Base-by-base conservation (phyloP, 1,140 invertebrate genomes). In the Xylocopa sonorina region DNA sequence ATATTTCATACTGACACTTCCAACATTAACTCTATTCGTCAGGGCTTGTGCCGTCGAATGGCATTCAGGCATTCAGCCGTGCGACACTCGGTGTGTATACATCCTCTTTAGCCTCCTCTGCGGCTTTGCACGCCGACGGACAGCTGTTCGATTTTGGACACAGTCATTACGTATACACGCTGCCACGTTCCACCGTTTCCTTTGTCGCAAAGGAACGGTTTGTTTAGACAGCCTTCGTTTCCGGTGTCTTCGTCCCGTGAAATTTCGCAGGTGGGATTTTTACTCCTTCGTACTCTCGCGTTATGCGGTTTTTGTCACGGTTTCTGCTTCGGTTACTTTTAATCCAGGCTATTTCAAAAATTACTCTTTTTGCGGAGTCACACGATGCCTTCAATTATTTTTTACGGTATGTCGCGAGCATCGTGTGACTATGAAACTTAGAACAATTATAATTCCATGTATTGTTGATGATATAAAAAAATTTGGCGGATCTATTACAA, bases 1-100 rank as follows among this genome's bases (percentile, higher is more conserved):
- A 86, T 86, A 86, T 86, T 86, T 86, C 75, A 86, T 82, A 71
- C 64, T 84, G 84, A 82, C 83, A 85, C 76, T 84, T 86, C 79
- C 34, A 72, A 85, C 83, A 86, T 82, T 69, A 85, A 84, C 83
- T 86, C 74, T 78, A 84, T 85, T 84, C 83, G 83, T 84, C 82
- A 77, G 78, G 83, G 67, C 78, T 78, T 81, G 73, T 77, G 72
- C 78, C 82, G 55, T 74, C 72, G 50, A 75, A 80, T 80, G 58
- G 64, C 72, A 50, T 46, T n/a, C n/a, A n/a, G 32, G 72, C n/a
- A 84, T 81, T 77, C 72, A 85, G 34, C 57, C 51, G 27, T 48
- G 51, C 38, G 81, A 84, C 77, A 84, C 48, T 50, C 55, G 64
- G 21, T 32, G 46, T 34, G 34, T 55, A 69, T 67, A 71, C 67